Base-by-base conservation (phyloP, 2,113 vertebrate species). In the Monopterus albus region DNA sequence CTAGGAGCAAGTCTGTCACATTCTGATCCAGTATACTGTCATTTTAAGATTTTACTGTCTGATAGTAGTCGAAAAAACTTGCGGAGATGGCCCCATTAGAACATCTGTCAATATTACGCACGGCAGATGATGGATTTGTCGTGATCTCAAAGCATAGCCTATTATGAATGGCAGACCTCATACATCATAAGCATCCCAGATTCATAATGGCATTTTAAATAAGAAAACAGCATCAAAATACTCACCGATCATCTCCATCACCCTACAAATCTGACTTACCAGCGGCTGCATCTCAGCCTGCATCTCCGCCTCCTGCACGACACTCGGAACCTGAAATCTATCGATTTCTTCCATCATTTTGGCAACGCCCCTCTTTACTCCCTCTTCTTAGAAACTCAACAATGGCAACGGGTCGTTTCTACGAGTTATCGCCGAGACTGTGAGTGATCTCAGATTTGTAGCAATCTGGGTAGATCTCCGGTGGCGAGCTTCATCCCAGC, bases 331-430 rank as follows among this genome's bases (percentile, higher is more conserved):
- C 83, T 97, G 96, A 86, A 98, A 97, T 92, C 96, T 94, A 81
- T 98, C 96, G 80, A 97, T 98, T 91, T 97, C 96, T 87, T 98
- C 96, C 96, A 98, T 98, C 96, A 98, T 97, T 75, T 92, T 96
- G 94, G 91, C 91, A 78, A 78, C 82, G 77, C 72, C 46, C 55
- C 70, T 72, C 61, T 61, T 45, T 84, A 46, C 43, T 70, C 6
- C 25, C 42, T 50, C 53, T 60, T 55, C 55, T 35, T 28, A 11
- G n/a, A 35, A 58, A 33, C 42, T 29, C 2, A 21, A 40, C n/a
- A 39, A 14, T 26, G 38, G 17, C 1, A 13, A 8, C 23, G 3
- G 62, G 17, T 69, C 47, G 36, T 64, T 71, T 13, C 58, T 46
- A 58, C 10, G 29, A 57, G 38, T 62, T 65, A 23, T 52, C 43